Percentiles rank a stretch among this genome's conserved stretches.
These are phyloP conservation scores for Bombyx mandarina DNA, from an alignment of 1,140 invertebrate species.

Conservation along the genomic window DNA sequence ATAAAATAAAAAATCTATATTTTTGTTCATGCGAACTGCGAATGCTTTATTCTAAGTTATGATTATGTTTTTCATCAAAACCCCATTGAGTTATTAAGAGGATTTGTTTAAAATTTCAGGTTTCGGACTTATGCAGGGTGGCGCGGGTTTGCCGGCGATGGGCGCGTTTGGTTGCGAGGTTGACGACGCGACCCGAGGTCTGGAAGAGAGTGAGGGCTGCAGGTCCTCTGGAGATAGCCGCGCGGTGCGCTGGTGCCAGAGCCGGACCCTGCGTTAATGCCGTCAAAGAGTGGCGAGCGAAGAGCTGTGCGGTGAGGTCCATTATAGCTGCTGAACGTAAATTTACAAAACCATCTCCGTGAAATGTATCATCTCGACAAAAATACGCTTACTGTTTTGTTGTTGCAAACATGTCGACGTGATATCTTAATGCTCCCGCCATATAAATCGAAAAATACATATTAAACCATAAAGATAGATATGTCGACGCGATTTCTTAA, in stretches of 20 bases:
- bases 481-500: too few relatives aligned
- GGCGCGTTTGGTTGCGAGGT: constrained; percentile 77
- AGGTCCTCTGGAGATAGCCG: constrained; percentile 47
- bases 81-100: not conserved
- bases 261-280: constrained; percentile 49
- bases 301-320: constrained; percentile 39
- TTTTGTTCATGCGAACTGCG: too few relatives aligned
- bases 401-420: too few relatives aligned
- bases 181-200: constrained; percentile 41
- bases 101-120: constrained; percentile 45
- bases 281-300: constrained; percentile 52
- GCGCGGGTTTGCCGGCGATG: constrained; percentile 87
- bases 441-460: too few relatives aligned
- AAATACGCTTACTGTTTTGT: too few relatives aligned
- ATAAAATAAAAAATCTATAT: too few relatives aligned
- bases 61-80: too few relatives aligned
- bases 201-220: constrained; percentile 47
- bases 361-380: too few relatives aligned
- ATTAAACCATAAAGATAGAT: too few relatives aligned
- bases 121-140: constrained; percentile 83
- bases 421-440: too few relatives aligned
- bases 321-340: not conserved
- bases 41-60: too few relatives aligned
- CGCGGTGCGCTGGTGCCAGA: constrained; percentile 43
- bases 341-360: too few relatives aligned